Evolutionary conservation across 2,888 invertebrate genomes (phyloP), one percentile per base, ranked within the genome.

Genomic region (Sarcophaga rosellei): DNA sequence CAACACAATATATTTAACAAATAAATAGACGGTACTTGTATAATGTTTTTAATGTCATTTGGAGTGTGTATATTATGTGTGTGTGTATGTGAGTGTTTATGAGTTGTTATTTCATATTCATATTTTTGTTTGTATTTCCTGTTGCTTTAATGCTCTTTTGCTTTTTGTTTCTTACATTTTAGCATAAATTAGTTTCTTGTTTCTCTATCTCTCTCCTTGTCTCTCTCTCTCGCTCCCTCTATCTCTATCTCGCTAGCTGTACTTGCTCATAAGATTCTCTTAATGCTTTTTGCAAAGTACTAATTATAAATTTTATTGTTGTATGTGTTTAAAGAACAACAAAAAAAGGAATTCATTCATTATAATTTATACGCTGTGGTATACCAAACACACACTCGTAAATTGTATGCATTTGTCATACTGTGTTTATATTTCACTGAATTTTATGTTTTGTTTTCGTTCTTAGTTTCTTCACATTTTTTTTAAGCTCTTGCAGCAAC

Each of bases 301-400:
- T 73, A 78, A 82, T 82, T 82, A 68, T 53, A 77, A 82, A 77
- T 77, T 66, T 77, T 77, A 73, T 77, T 82, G 77, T 77, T 72
- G 23, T 72, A 77, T 77, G 66, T 73, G 77, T 72, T 82, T 66
- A 68, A 77, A 73, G 59, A 53, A 73, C 61, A 35, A 35, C 8
- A 35, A 35, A 35, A 35, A 35, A 35, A 35, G 1, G 35, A 10
- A 35, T 35, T 73, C 72, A 77, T 82, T 77, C 72, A 77, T 82
- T 82, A 73, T 63, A 81, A 75, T 69, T 75, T 47, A 69, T 69
- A 75, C 44, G 75, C 57, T 63, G 69, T 63, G 57, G 75, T 76
- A 23, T 57, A 76, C 69, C 68, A 74, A 81, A 57, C 53, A 59
- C 53, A 59, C 62, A 63, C 23, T 63, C 25, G 21, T 75, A 75